Evolutionary conservation across 2,888 invertebrate species (phyloP).

Genomic region (Schrankia costaestrigalis): DNA sequence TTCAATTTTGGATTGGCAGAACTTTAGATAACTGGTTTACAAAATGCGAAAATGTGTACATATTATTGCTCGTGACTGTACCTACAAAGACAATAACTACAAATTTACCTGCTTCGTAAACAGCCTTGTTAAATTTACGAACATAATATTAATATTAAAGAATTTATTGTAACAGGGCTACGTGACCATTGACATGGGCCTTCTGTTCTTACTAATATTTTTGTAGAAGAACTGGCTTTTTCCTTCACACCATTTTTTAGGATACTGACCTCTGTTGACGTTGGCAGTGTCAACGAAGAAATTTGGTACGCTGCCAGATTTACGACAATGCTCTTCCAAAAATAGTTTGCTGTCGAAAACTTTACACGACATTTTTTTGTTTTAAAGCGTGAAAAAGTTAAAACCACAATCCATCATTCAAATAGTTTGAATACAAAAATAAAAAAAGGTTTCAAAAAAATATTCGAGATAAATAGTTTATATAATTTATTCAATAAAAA

Average conservation of each 20-base stretch:
- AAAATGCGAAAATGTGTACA: too few species aligned
- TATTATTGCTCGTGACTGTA: too few species aligned
- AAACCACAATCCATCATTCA: constrained; percentile 26
- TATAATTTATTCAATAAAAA: constrained; percentile 52
- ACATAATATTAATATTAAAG: too few species aligned
- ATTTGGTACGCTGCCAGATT: constrained; percentile 69
- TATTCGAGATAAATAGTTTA: constrained; percentile 22
- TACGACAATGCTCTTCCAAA: constrained; percentile 69
- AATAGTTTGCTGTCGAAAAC: constrained; percentile 63
- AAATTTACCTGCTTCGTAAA: too few species aligned
- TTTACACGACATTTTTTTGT: constrained; percentile 55
- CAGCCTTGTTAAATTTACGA: too few species aligned
- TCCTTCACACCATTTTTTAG: constrained; percentile 62
- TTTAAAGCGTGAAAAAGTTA: constrained; percentile 39
- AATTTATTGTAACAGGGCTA: too few species aligned
- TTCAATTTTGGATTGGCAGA: too few species aligned
- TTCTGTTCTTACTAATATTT: too few species aligned
- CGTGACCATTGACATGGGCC: too few species aligned
- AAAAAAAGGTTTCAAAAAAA: constrained; percentile 8
- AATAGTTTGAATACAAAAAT: too few species aligned
- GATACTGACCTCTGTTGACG: constrained; percentile 73
- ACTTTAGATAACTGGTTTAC: too few species aligned
- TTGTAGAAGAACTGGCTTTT: constrained; percentile 47
- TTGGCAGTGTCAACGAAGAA: constrained; percentile 70
- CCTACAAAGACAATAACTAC: too few species aligned